Base-by-base conservation (phyloP, 2,888 invertebrate species). In the Ophion ventricosus region DNA sequence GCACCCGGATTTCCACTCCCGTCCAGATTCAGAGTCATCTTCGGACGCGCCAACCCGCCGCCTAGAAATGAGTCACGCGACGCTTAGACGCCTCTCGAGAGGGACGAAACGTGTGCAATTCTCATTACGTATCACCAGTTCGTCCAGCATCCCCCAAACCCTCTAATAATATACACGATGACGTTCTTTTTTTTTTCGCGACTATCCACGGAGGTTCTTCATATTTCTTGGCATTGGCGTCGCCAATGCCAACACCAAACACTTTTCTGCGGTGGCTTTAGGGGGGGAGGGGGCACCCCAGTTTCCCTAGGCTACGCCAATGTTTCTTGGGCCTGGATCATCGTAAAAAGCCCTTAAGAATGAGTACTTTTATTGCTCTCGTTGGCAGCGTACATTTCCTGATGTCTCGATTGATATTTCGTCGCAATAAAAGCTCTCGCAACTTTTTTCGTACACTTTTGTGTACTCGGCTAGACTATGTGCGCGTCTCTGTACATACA, bases 11-110 rank as follows among this genome's bases (percentile, higher is more conserved):
- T 85, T 95, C 95, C 87, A 95, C 96, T 77, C 70, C 86, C 88
- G 81, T 92, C 92, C 81, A 97, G 95, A 94, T 97, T 97, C 90
- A 97, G 94, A 80, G 97, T 96, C 90, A 97, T 94, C 93, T 96
- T 97, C 88, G 96, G 96, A 88, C 96, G 95, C 93, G 90, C 90
- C 90, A 90, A 88, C 57, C 90, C 90, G 90, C 90, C 92, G 89
- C 92, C 93, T 93, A 90, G 87, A 88, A 92, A 92, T 91, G 91
- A 92, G 89, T 92, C 91, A 91, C 88, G 85, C 90, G 88, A 86
- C 90, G 86, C 88, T 91, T 89, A 91, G 91, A 88, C 90, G 91
- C 88, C 90, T 57, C 43, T 81, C 25, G 8, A 35, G 57, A 43
- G 66, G 67, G 74, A 74, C 66, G 76, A 74, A 79, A 80, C 8